Base-by-base conservation (phyloP, 2,888 invertebrate genomes). In the Aleiodes leptofemur region DNA sequence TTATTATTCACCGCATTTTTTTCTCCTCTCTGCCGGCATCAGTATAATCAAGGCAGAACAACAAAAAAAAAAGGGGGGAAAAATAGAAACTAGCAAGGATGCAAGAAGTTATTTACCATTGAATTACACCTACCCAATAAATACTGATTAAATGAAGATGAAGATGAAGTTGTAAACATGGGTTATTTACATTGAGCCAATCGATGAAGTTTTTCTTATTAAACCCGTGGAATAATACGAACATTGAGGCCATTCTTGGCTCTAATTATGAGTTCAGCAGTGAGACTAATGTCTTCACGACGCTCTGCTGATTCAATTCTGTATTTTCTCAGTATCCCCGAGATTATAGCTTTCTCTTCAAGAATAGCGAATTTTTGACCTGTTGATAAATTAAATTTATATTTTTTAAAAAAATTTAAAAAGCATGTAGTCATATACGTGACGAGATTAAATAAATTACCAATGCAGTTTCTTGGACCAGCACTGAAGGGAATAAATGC, bases 401-500 rank as follows among this genome's bases (percentile, higher is more conserved):
- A 29, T 57, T 31, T 34, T 23, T 57, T 72, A n/a, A n/a, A n/a
- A n/a, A 38, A 16, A 57, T 57, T 57, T 23, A 56, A 38, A 31
- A 9, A 48, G 4, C 9, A 72, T 7, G 9, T 23, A 3, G 56
- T 48, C 16, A 11, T 59, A 23, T 23, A 34, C 34, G 34, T 34
- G 34, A 34, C 34, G 34, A 34, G 34, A 34, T 34, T 34, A 34
- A 34, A 34, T 34, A 51, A 29, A 73, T 77, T 76, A 86, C 86
- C 94, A 80, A 94, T 93, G 81, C 94, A 94, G 85, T 94, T 94
- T 34, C 94, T 90, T 0, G 92, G 92, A 5, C 94, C 94, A 0
- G 93, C 94, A 84, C 94, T 94, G 78, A 94, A 94, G 0, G 94
- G 94, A 57, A 94, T 90, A 82, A 92, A 94, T 0, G 93, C 91